Percentiles rank a stretch among this genome's conserved stretches.
phyloP scores from a whole-genome alignment of 2,888 invertebrate species.

The Eristalis arbustorum region DNA sequence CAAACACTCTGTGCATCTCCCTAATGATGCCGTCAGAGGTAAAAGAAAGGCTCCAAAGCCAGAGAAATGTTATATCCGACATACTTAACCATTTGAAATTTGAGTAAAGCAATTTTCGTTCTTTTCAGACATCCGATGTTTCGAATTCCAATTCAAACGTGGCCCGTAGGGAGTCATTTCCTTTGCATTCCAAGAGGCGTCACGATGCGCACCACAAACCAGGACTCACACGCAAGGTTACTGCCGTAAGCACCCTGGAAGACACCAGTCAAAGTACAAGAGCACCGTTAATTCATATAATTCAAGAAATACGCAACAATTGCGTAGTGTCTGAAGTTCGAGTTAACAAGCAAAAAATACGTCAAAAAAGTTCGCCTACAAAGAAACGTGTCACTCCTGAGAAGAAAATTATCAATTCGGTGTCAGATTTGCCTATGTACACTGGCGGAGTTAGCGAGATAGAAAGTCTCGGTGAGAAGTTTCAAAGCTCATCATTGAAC shows the following conservation, averaged over 20 bases:
- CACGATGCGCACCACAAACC: neutral
- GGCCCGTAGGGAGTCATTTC: neutral
- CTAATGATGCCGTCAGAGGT: too few species aligned
- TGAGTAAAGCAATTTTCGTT: neutral
- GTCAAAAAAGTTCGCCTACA: neutral
- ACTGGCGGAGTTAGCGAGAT: conserved; percentile 59
- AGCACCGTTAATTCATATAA: conserved; percentile 78
- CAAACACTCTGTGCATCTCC: too few species aligned
- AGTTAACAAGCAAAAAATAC: conserved; percentile 76
- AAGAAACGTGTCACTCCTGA: conserved; percentile 20
- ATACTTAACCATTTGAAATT: neutral
- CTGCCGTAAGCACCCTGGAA: conserved; percentile 74
- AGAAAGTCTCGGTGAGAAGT: conserved; percentile 64
- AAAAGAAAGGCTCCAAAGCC: too few species aligned
- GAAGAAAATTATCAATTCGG: conserved; percentile 24
- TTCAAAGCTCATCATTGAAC: conserved; percentile 59
- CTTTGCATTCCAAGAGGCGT: conserved; percentile 24
- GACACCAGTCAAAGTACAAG: conserved; percentile 59
- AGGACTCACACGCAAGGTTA: conserved; percentile 64
- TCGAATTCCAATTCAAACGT: neutral
- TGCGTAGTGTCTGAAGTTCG: conserved; percentile 79
- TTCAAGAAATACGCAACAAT: conserved; percentile 78
- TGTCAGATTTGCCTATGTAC: neutral
- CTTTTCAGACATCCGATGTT: conserved; percentile 46
- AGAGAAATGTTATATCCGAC: too few species aligned